phyloP scores from a whole-genome alignment of 2,113 vertebrate species.

The Menidia beryllina region DNA sequence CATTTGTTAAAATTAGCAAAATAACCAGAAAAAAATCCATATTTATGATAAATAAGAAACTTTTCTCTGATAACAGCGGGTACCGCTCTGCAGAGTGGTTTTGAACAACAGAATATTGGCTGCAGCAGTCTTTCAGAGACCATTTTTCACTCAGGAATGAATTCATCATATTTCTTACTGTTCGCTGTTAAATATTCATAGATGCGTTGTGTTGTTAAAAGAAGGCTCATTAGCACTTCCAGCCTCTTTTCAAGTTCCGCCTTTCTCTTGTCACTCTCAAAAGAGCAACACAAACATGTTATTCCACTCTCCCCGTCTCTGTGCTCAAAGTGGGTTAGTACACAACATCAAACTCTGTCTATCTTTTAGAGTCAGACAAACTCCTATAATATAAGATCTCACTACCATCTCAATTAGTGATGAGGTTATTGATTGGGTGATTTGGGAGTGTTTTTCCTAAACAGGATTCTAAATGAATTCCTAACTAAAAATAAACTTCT shows the following conservation, averaged over 20 bases:
- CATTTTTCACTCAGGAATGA: slow-evolving; percentile 49
- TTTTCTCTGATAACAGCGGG: slow-evolving; percentile 8
- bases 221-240: slow-evolving; percentile 82
- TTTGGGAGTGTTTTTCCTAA: neutral
- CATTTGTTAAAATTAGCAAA: neutral
- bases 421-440: slow-evolving; percentile 14
- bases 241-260: slow-evolving; percentile 77
- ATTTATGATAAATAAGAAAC: neutral
- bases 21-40: neutral
- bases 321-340: slow-evolving; percentile 34
- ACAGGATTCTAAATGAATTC: too few relatives aligned
- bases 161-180: slow-evolving; percentile 62
- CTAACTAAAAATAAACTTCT: too few relatives aligned
- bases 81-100: neutral
- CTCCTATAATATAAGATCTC: neutral
- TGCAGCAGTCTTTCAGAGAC: slow-evolving; percentile 18
- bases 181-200: slow-evolving; percentile 82
- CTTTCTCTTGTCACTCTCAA: slow-evolving; percentile 72
- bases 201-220: slow-evolving; percentile 79
- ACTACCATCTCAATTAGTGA: neutral
- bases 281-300: slow-evolving; percentile 66
- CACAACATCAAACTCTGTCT: neutral
- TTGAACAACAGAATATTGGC: slow-evolving; percentile 14
- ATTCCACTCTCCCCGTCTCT: slow-evolving; percentile 42
- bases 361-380: slow-evolving; percentile 12